Base-by-base conservation (phyloP, 2,888 invertebrate genomes). In the Synergus laeviventris region DNA sequence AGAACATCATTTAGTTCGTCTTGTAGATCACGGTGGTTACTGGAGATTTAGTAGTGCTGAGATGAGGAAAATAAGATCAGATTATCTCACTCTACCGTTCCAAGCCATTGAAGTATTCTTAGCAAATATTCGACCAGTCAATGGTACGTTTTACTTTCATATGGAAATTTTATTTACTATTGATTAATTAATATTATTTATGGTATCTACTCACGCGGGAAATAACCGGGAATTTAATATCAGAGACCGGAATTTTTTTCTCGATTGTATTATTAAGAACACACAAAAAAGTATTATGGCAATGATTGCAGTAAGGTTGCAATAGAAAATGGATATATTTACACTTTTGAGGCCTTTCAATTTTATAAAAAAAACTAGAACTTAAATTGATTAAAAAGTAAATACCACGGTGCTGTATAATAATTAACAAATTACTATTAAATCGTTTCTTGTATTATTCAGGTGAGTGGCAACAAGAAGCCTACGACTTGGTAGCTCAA, bases 11-110 rank as follows among this genome's bases (percentile, higher is more conserved):
- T 93, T 97, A 82, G 95, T 98, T 76, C 96, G 96, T 91, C 95
- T 97, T 90, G 95, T 99, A 74, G 99, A 99, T 92, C 97, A 97
- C 87, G 99, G 99, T 73, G 99, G 99, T 74, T 99, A 96, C 91
- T 94, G 95, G 87, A 94, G 94, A 78, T 93, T 98, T 76, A 94
- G 94, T 85, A 95, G 95, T 84, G 92, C 94, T 76, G 93, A 94
- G 83, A 94, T 99, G 88, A 94, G 97, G 89, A 98, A 99, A 92
- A 98, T 99, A 84, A 94, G 98, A 86, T 95, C 95, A 75, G 98
- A 99, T 92, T 98, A 98, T 91, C 95, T 98, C 94, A 93, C 95
- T 78, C 93, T 99, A 91, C 99, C 99, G 75, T 99, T 99, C 94
- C 99, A 99, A 94, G 97, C 99, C 77, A 96, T 97, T 73, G 99